phyloP scores from a whole-genome alignment of 1,140 invertebrate species.

The Camponotus pennsylvanicus region DNA sequence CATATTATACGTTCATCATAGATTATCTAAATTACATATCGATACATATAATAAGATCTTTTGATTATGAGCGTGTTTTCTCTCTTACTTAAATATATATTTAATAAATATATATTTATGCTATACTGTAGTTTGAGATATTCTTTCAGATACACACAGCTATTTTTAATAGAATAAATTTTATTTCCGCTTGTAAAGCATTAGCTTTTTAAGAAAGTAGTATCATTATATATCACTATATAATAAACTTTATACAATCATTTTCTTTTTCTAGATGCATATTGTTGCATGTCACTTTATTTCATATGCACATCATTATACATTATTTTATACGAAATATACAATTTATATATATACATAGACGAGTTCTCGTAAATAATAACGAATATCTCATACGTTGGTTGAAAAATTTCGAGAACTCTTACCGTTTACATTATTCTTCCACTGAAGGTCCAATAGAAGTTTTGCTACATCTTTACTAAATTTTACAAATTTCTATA shows the following conservation, averaged over 20 bases:
- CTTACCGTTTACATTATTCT: slow-evolving; percentile 52
- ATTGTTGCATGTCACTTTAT: slow-evolving; percentile 45
- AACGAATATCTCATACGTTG: neutral
- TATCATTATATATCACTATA: neutral
- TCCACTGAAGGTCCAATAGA: slow-evolving; percentile 8
- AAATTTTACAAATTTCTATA: slow-evolving; percentile 45
- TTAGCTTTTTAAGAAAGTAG: too few species aligned
- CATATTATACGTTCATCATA: too few species aligned
- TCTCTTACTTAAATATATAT: too few species aligned
- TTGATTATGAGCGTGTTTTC: too few species aligned
- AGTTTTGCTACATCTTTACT: slow-evolving; percentile 15
- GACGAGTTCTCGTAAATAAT: slow-evolving; percentile 54
- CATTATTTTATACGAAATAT: slow-evolving; percentile 69
- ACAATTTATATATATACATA: slow-evolving; percentile 71
- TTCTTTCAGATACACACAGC: too few species aligned
- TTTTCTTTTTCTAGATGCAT: neutral
- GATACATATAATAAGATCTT: too few species aligned
- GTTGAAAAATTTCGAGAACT: slow-evolving; percentile 14
- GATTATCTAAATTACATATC: too few species aligned
- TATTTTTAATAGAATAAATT: too few species aligned
- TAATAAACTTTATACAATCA: slow-evolving; percentile 14
- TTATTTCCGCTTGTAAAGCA: too few species aligned
- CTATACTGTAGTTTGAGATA: too few species aligned
- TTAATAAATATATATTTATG: too few species aligned
- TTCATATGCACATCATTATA: slow-evolving; percentile 52